Conservation (phyloP, 2,888 invertebrate species). For the Cheilosia scutellata region DNA sequence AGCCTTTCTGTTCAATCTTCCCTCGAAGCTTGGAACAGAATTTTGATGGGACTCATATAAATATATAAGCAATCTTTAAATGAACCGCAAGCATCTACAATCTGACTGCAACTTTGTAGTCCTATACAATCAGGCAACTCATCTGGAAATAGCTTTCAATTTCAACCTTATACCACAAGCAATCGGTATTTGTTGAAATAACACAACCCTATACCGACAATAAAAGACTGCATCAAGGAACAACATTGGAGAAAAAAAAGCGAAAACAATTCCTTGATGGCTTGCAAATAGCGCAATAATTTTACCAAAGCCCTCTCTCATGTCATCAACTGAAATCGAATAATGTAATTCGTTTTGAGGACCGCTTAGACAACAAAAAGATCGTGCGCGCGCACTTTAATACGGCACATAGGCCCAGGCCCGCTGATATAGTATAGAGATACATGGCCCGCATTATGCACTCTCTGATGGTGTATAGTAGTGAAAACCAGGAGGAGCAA, state of each 20-base stretch:
- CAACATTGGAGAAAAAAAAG: background rate
- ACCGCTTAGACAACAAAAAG: slow-evolving; percentile 48
- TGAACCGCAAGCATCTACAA: too few relatives aligned
- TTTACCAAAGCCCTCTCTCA: slow-evolving; percentile 33
- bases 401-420: slow-evolving; percentile 51
- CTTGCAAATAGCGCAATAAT: slow-evolving; percentile 69
- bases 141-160: too few relatives aligned
- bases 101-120: too few relatives aligned
- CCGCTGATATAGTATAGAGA: background rate
- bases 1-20: too few relatives aligned
- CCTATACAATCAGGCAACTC: too few relatives aligned
- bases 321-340: slow-evolving; percentile 70
- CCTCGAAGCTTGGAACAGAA: too few relatives aligned
- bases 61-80: too few relatives aligned
- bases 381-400: slow-evolving; percentile 71
- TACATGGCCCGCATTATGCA: slow-evolving; percentile 70
- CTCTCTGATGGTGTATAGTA: background rate
- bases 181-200: too few relatives aligned
- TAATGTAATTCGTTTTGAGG: slow-evolving; percentile 57
- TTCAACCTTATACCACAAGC: too few relatives aligned
- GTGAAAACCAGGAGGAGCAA: slow-evolving; percentile 72
- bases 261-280: slow-evolving; percentile 42
- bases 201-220: background rate
- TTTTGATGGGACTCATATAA: too few relatives aligned
- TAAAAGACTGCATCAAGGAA: background rate